These are phyloP conservation scores for Chrysolina oricalcia DNA, from an alignment of 2,888 invertebrate species.

Conservation along the genomic window DNA sequence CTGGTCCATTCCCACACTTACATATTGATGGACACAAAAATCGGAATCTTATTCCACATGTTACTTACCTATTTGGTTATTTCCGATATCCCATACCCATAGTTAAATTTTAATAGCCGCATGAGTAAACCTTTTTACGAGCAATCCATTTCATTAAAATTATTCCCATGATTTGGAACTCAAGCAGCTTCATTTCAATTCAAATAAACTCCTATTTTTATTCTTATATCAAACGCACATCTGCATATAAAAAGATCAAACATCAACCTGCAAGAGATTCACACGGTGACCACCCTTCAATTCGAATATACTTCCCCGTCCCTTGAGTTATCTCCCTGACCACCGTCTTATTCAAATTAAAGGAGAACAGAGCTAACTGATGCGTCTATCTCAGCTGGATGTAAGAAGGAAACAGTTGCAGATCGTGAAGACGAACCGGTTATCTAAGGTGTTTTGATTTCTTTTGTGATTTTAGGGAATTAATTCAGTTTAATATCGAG, in stretches of 20 bases:
- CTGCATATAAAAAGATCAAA: constrained; percentile 67
- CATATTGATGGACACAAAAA: too few species aligned
- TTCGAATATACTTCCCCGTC: constrained; percentile 62
- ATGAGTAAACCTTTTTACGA: background rate
- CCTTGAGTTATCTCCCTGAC: constrained; percentile 50
- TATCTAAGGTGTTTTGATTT: constrained; percentile 64
- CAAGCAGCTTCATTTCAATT: constrained; percentile 51
- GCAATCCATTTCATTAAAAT: constrained; percentile 35
- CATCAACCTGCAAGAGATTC: constrained; percentile 69
- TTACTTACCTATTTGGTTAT: too few species aligned
- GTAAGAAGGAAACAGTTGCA: constrained; percentile 61
- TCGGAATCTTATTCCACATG: too few species aligned
- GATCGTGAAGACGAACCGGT: constrained; percentile 66
- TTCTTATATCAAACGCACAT: constrained; percentile 57
- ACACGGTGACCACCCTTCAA: constrained; percentile 65
- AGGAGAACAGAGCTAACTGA: constrained; percentile 57
- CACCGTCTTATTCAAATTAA: constrained; percentile 52
- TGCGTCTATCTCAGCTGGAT: constrained; percentile 57
- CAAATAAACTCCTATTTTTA: constrained; percentile 56
- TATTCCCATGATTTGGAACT: constrained; percentile 56
- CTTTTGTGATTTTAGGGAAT: constrained; percentile 57
- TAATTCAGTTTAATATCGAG: constrained; percentile 63
- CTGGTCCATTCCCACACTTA: too few species aligned
- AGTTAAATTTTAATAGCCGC: background rate
- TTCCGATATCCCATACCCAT: background rate